A percentile compares a stretch with the other conserved stretches of the same genome.
Evolutionary conservation across 1,140 invertebrate genomes (phyloP).

Genomic region (Globodera rostochiensis): DNA sequence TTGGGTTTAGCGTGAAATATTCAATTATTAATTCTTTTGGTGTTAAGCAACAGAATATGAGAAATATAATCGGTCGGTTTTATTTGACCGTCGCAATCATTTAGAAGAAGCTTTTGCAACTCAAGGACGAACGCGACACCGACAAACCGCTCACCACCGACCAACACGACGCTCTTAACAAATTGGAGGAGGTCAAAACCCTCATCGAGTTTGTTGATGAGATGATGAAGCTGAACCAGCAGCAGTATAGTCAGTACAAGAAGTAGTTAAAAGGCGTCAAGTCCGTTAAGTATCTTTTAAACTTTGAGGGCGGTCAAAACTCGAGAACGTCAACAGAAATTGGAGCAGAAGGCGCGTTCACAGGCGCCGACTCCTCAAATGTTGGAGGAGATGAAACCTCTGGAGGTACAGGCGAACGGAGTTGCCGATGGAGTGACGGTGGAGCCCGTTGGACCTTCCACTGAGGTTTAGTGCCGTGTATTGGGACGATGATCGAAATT

Average conservation of each 20-base stretch:
- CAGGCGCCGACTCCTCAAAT: neutral
- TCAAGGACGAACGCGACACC: conserved; percentile 13
- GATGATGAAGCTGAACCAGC: conserved; percentile 27
- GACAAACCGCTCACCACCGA: conserved; percentile 17
- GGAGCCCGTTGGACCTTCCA: neutral
- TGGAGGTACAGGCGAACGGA: neutral
- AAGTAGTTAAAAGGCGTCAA: neutral
- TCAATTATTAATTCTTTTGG: too few relatives aligned
- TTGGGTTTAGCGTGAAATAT: too few relatives aligned
- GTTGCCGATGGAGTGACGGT: neutral
- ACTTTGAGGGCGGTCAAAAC: neutral
- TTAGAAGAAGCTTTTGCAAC: conserved; percentile 30
- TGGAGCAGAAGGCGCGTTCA: neutral
- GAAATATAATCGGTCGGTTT: neutral
- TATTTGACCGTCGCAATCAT: neutral
- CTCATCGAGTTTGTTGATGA: conserved; percentile 39
- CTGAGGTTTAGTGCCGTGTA: neutral
- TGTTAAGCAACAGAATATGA: too few relatives aligned
- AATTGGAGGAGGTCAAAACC: conserved; percentile 33
- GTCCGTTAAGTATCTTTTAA: neutral
- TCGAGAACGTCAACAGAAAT: neutral
- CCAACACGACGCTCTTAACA: conserved; percentile 36
- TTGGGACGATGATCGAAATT: neutral
- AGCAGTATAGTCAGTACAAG: conserved; percentile 34
- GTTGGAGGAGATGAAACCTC: neutral